Evolutionary conservation across 2,797 vertebrate species (phyloP), one percentile per base, ranked within the genome.

Genomic region (Micromesistius poutassou): DNA sequence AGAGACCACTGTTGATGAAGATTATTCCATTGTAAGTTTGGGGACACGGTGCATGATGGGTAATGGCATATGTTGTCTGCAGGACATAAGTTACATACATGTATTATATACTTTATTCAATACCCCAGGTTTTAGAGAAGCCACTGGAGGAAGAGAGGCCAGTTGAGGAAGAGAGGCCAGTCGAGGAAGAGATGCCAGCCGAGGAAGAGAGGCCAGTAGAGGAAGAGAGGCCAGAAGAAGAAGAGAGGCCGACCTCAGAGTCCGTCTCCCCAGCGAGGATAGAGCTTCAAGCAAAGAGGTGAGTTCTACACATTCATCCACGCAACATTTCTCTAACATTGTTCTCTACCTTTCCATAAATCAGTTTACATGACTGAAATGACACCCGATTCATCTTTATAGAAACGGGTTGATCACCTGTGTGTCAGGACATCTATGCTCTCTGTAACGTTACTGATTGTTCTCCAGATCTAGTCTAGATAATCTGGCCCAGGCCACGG

Each of bases 401-500:
- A 28, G 62, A 28, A 9, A 68, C 14, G 4, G 62, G 70, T 71
- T 71, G 70, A 5, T 71, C 13, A 71, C 31, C 13, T 16, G 10
- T 31, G 5, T 71, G 70, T 30, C 31, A 31, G 4, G 10, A 31
- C 8, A 33, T 40, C 36, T 28, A 14, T 14, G 25, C 38, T 74
- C 25, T 22, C 10, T 74, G 7, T 40, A 16, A 19, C 4, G 10
- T 16, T 50, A 4, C 16, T 14, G 30, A 6, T 16, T 79, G 13
- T 77, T 83, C 71, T 14, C 71, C 40, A 94, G 92, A 10, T 19
- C 82, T 79, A 84, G 81, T 66, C 75, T 90, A 70, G 84, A 68
- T 1, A 75, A 72, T 79, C 88, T 93, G 0, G 89, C 80, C 78
- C 83, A 88, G 0, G 85, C 87, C 79, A 93, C 74, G 82, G 90